Evolutionary conservation across 2,113 vertebrate species (phyloP).

Genomic region (Tyrannus savana): DNA sequence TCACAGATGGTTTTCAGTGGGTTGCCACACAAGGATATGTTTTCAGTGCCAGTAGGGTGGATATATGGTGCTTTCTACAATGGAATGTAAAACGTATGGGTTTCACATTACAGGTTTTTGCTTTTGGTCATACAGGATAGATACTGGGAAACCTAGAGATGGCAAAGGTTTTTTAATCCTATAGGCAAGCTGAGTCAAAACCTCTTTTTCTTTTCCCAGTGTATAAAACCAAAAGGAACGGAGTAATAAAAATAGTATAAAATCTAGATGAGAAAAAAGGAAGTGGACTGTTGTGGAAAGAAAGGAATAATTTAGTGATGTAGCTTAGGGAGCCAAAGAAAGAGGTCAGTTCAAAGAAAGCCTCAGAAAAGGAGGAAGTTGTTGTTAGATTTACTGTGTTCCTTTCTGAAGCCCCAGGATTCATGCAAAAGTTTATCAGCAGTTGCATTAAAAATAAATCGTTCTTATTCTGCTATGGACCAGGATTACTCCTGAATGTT

Average conservation of each 20-base stretch:
- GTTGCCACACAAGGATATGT: neutral
- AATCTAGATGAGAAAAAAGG: neutral
- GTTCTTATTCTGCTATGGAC: neutral
- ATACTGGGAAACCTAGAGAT: neutral
- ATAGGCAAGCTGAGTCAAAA: neutral
- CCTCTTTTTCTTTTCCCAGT: neutral
- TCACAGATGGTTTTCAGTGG: neutral
- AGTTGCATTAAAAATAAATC: neutral
- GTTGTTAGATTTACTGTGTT: neutral
- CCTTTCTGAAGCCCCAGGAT: neutral
- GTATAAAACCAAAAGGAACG: neutral
- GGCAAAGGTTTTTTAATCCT: neutral
- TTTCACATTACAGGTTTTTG: neutral
- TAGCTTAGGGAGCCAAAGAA: neutral
- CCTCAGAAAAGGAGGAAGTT: neutral
- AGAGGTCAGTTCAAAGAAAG: neutral
- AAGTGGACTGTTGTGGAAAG: neutral
- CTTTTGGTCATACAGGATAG: neutral
- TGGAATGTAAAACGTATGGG: neutral
- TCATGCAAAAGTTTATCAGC: neutral
- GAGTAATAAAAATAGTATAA: neutral
- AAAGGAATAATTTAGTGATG: neutral
- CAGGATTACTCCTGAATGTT: neutral
- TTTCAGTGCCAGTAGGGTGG: neutral
- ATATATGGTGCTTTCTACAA: neutral